Evolutionary conservation across 2,888 invertebrate species (phyloP).

Genomic region (Dusona sp.): DNA sequence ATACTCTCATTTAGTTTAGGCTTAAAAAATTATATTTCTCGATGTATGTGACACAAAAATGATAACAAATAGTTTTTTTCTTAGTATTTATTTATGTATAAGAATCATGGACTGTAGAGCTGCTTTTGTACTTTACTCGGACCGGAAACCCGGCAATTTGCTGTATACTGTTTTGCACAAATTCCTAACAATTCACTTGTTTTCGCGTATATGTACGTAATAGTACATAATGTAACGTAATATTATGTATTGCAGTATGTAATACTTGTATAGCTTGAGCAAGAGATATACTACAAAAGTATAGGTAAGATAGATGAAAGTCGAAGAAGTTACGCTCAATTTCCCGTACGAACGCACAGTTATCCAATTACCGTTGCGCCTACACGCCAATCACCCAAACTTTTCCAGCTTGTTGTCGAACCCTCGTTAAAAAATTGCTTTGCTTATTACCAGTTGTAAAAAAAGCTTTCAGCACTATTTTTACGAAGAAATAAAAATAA

Average conservation of each 20-base stretch:
- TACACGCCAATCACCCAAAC: slow-evolving; percentile 68
- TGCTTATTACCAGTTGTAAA: slow-evolving; percentile 39
- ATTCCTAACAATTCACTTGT: slow-evolving; percentile 2
- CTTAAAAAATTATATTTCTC: not conserved
- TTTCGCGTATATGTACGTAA: not conserved
- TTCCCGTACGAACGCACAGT: slow-evolving; percentile 71
- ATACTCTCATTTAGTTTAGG: not conserved
- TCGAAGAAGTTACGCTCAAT: slow-evolving; percentile 72
- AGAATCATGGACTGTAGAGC: not conserved
- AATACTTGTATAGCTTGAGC: slow-evolving; percentile 16
- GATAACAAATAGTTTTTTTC: not conserved
- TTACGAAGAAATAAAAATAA: slow-evolving; percentile 22
- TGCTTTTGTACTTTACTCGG: not conserved
- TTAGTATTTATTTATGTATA: not conserved
- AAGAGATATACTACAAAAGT: slow-evolving; percentile 27
- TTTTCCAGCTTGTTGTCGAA: slow-evolving; percentile 60
- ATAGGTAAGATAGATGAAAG: slow-evolving; percentile 37
- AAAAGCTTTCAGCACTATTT: slow-evolving; percentile 44
- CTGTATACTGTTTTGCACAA: slow-evolving; percentile 1
- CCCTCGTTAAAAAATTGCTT: slow-evolving; percentile 63
- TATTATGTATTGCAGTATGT: slow-evolving; percentile 32
- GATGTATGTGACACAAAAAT: no score
- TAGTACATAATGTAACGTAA: slow-evolving; percentile 19
- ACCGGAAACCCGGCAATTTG: slow-evolving; percentile 2
- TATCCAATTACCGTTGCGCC: slow-evolving; percentile 71